These are phyloP conservation scores for Sinocyclocheilus grahami DNA, from an alignment of 2,113 vertebrate genomes.

Conservation along the genomic window DNA sequence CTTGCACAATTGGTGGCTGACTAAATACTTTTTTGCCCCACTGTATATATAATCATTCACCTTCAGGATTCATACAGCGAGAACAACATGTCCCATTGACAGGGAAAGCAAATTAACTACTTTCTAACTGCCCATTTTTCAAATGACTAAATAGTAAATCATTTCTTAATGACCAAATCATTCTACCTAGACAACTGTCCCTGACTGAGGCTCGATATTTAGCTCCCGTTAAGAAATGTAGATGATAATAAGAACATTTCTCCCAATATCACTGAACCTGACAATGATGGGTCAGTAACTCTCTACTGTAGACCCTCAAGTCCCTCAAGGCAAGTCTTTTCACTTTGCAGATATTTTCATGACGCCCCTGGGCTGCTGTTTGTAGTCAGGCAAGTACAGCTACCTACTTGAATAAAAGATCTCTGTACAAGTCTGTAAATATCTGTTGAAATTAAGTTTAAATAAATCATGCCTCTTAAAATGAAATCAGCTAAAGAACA, in stretches of 20 bases:
- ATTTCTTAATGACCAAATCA: constrained; percentile 7
- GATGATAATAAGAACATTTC: constrained; percentile 1
- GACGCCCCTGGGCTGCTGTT: background rate
- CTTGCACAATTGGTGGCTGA: no score
- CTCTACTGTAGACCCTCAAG: background rate
- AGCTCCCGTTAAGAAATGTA: background rate
- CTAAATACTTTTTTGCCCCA: no score
- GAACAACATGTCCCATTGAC: background rate
- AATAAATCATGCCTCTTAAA: background rate
- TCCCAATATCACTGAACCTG: constrained; percentile 17
- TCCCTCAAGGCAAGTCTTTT: background rate
- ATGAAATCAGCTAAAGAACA: no score
- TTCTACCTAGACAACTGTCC: constrained; percentile 4
- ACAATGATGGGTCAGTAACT: constrained; percentile 10
- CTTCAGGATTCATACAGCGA: background rate
- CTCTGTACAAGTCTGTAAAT: no score
- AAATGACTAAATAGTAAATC: constrained; percentile 16
- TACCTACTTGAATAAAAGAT: background rate
- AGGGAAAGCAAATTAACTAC: constrained; percentile 4
- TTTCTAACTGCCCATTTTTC: constrained; percentile 8
- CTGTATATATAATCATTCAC: constrained; percentile 7
- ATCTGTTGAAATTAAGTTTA: background rate
- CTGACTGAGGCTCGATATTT: background rate
- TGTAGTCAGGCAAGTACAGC: background rate
- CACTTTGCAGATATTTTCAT: background rate